These are phyloP conservation scores for Trogon melanurus DNA, from an alignment of 2,113 vertebrate species.

Conservation along the genomic window DNA sequence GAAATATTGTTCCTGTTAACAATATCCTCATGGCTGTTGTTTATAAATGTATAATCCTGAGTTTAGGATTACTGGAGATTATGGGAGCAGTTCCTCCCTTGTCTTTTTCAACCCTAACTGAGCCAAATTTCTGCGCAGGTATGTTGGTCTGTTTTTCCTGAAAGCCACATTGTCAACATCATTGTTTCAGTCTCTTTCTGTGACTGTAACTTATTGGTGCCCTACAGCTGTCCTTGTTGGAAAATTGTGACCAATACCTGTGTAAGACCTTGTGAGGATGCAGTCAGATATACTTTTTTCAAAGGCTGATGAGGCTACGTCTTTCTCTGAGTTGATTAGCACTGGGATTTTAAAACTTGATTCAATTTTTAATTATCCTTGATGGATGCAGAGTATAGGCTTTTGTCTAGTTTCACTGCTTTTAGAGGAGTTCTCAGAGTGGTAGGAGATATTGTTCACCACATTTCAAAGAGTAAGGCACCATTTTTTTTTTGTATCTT, in stretches of 20 bases:
- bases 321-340: neutral
- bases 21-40: neutral
- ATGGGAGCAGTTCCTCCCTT: neutral
- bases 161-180: accelerated
- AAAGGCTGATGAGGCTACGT: neutral
- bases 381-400: neutral
- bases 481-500: neutral
- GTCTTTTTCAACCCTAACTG: neutral
- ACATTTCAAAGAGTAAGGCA: neutral
- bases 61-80: neutral
- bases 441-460: neutral
- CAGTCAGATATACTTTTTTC: neutral
- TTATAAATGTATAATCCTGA: neutral
- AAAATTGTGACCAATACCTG: neutral
- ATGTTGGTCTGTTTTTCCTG: neutral
- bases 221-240: neutral
- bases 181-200: neutral
- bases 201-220: neutral
- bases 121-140: neutral
- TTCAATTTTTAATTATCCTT: neutral
- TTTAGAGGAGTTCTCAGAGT: neutral
- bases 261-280: neutral
- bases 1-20: neutral
- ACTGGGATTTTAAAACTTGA: neutral
- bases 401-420: neutral